These are phyloP conservation scores for Sitophilus oryzae DNA, from an alignment of 1,140 invertebrate genomes.

Conservation along the genomic window DNA sequence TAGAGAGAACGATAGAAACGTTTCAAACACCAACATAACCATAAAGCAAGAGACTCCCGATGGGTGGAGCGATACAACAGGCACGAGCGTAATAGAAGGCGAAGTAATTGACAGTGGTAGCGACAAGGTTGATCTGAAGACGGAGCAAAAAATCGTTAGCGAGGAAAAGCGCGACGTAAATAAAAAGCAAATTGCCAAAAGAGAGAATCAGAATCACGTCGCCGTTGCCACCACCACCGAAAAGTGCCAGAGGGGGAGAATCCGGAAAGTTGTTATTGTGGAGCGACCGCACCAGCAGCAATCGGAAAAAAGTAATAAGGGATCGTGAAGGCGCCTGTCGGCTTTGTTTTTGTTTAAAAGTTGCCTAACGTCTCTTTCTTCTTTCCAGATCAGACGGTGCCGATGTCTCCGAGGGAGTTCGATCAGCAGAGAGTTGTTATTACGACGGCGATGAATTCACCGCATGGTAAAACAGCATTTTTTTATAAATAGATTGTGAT, in stretches of 20 bases:
- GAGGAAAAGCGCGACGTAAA: constrained; percentile 3
- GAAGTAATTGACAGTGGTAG: constrained; percentile 7
- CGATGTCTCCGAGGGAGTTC: neutral
- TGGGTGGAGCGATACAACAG: constrained; percentile 1
- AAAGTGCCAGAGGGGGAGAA: neutral
- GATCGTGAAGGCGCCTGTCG: neutral
- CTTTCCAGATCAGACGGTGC: neutral
- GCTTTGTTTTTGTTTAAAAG: neutral
- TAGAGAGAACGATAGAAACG: neutral
- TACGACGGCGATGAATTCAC: neutral
- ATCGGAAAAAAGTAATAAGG: neutral
- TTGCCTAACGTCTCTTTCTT: neutral
- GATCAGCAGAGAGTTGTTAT: neutral
- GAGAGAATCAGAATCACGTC: neutral
- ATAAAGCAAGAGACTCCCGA: constrained; percentile 6
- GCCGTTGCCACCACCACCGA: too few species aligned
- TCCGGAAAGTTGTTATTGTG: constrained; percentile 1
- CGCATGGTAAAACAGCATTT: too few species aligned
- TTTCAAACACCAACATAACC: neutral
- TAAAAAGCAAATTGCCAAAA: constrained; percentile 5
- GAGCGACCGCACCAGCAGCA: neutral
- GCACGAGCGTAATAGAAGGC: neutral
- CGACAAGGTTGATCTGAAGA: neutral
- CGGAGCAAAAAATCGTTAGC: constrained; percentile 1
- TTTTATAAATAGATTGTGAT: too few species aligned